Base-by-base conservation (phyloP, 1,140 invertebrate genomes). In the Micrasema minimum region DNA sequence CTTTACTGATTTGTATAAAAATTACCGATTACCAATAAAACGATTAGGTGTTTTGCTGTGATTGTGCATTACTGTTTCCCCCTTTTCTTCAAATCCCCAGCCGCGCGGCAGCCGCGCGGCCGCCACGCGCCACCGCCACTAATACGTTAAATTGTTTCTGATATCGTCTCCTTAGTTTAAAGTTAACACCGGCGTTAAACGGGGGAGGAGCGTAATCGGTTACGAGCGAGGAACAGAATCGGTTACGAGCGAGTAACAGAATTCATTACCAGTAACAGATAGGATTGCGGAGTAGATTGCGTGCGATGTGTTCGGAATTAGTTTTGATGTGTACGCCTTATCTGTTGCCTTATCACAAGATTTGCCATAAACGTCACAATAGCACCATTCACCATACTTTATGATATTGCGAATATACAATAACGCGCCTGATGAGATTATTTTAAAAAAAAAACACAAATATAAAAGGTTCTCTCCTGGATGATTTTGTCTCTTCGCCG, bases 121-220 rank as follows among this genome's bases (percentile, higher is more conserved):
- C 35, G 48, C 16, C 65, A 55, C 64, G 70, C 70, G 62, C 67
- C 64, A 43, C 62, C 37, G 66, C 72, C 65, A 67, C 74, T 70
- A 75, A 75, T 72, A 62, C 70, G 74, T 71, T 75, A 75, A 75
- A 75, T 75, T 69, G 74, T 75, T 75, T 72, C 71, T 64, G 74
- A 72, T 75, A 72, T 72, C 70, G 69, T 72, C 48, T 61, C 45
- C 22, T 71, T 71, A 71, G 72, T 71, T 70, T 45, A 74, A 74
- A 74, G 41, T 74, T 73, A 69, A 69, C 65, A 37, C 67, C 16
- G 62, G 38, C 59, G 61, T 66, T 72, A 61, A 64, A 72, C 18
- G 62, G 61, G 51, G 62, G 66, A 70, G 61, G 57, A 69, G 53
- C 26, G 7, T 18, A 22, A 53, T 53, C 20, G 23, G 41, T 45